Evolutionary conservation across 2,888 invertebrate species (phyloP).

Genomic region (Scaptomyza caliginosa): DNA sequence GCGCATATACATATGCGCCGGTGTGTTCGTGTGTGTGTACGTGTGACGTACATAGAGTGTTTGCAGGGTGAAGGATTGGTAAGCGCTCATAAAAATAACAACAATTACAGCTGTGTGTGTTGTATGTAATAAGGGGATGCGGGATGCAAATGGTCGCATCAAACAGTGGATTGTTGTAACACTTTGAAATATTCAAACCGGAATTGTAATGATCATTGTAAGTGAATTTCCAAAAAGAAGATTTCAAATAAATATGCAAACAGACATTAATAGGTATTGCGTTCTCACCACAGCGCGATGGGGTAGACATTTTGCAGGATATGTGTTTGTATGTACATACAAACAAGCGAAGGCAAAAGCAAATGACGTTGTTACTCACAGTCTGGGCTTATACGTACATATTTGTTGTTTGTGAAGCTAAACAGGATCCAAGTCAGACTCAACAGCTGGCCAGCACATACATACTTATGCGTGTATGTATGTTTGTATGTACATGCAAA

Average conservation of each 20-base stretch:
- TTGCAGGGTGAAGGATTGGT: conserved; percentile 46
- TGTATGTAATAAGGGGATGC: conserved; percentile 25
- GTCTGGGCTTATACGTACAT: background rate
- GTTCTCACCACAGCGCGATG: conserved; percentile 32
- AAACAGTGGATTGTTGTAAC: conserved; percentile 36
- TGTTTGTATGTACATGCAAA: background rate
- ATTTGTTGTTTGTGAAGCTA: conserved; percentile 30
- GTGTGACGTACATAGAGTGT: conserved; percentile 18
- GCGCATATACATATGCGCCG: background rate
- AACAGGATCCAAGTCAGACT: conserved; percentile 58
- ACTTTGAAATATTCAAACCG: background rate
- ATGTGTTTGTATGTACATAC: conserved; percentile 17
- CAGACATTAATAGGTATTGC: background rate
- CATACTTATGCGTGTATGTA: conserved; percentile 20
- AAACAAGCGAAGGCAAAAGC: conserved; percentile 59
- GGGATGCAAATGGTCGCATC: conserved; percentile 4
- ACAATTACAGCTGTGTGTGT: conserved; percentile 71
- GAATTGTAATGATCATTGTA: background rate
- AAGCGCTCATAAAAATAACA: conserved; percentile 63
- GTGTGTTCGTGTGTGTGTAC: conserved; percentile 15
- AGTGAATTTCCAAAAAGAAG: background rate
- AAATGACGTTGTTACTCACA: conserved; percentile 52
- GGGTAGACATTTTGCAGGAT: conserved; percentile 68
- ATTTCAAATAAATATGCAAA: background rate
- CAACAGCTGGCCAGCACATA: conserved; percentile 51